Percentiles rank a stretch among this genome's conserved stretches.
Evolutionary conservation across 2,797 vertebrate genomes (phyloP).

Genomic region (Gymnopithys bicolor): DNA sequence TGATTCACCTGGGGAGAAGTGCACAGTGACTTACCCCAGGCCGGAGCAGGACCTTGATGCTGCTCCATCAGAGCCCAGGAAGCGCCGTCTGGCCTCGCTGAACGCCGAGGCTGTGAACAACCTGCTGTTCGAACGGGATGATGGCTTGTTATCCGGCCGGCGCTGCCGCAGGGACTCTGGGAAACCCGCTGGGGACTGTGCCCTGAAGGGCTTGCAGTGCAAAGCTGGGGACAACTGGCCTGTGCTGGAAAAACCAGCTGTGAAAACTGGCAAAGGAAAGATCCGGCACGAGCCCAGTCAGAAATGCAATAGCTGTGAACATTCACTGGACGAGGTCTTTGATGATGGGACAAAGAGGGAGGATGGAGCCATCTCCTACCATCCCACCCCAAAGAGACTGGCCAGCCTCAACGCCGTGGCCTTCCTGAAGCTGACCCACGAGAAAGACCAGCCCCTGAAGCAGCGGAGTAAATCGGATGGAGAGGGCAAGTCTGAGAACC

Average conservation of each 20-base stretch:
- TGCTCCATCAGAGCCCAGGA: constrained; percentile 82
- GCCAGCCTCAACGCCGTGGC: constrained; percentile 94
- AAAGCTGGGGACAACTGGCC: constrained; percentile 69
- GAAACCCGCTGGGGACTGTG: constrained; percentile 60
- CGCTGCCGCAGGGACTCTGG: constrained; percentile 71
- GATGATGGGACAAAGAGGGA: constrained; percentile 74
- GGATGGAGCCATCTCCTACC: constrained; percentile 58
- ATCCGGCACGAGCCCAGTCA: constrained; percentile 54
- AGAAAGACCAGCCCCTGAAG: constrained; percentile 79
- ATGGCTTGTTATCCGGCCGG: constrained; percentile 75
- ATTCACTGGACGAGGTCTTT: constrained; percentile 70
- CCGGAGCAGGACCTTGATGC: neutral
- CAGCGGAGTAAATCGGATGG: constrained; percentile 71
- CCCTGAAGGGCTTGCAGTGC: constrained; percentile 70
- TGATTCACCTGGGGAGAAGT: constrained; percentile 72
- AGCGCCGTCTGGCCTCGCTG: constrained; percentile 91
- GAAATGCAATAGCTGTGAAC: constrained; percentile 68
- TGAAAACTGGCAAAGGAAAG: constrained; percentile 57
- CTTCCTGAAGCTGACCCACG: constrained; percentile 91
- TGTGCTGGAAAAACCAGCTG: constrained; percentile 55
- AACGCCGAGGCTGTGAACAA: constrained; percentile 97
- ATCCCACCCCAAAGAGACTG: constrained; percentile 89
- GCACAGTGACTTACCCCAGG: constrained; percentile 41
- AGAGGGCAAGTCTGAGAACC: constrained; percentile 73
- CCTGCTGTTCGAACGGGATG: constrained; percentile 87